Base-by-base conservation (phyloP, 2,888 invertebrate genomes). In the Scrobipalpa atriplicella region DNA sequence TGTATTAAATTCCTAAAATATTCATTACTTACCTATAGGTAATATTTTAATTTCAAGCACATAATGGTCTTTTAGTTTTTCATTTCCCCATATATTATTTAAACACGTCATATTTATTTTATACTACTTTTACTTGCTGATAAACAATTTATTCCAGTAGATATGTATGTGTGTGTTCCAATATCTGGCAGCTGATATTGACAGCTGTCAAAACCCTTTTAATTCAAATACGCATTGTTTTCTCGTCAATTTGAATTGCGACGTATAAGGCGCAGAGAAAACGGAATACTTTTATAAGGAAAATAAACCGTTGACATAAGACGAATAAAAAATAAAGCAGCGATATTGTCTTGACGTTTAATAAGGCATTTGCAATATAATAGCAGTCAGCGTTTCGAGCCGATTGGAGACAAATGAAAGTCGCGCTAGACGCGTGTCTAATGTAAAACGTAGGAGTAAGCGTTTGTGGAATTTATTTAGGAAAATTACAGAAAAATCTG, bases 351-450 rank as follows among this genome's bases (percentile, higher is more conserved):
- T 64, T 66, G 77, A 78, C 75, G 67, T 79, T 77, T 81, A 83
- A 82, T 82, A 81, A 81, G 73, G 75, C 74, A 77, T 76, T 79
- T 75, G 76, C 76, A 77, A 79, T 78, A 75, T 76, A 77, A 79
- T 78, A 75, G 72, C 76, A 78, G 78, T 75, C 78, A 73, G 72
- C 77, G 73, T 78, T 81, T 76, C 75, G 70, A 79, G 73, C 71
- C 82, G 81, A 83, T 83, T 75, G 80, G 76, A 78, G 78, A 79
- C 82, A 80, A 82, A 83, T 81, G 78, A 78, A 82, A 82, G 70
- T 72, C 73, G 75, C 73, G 72, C 69, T 71, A 39, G 64, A 62
- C 52, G 56, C 1, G 29, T 62, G 47, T 47, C 7, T 70, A 68
- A 65, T n/a, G 9, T 67, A 74, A 74, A 72, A 67, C 39, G 56